Percentiles rank a stretch among this genome's conserved stretches.
These are phyloP conservation scores for Periplaneta americana DNA, from an alignment of 1,140 invertebrate species.

Conservation along the genomic window DNA sequence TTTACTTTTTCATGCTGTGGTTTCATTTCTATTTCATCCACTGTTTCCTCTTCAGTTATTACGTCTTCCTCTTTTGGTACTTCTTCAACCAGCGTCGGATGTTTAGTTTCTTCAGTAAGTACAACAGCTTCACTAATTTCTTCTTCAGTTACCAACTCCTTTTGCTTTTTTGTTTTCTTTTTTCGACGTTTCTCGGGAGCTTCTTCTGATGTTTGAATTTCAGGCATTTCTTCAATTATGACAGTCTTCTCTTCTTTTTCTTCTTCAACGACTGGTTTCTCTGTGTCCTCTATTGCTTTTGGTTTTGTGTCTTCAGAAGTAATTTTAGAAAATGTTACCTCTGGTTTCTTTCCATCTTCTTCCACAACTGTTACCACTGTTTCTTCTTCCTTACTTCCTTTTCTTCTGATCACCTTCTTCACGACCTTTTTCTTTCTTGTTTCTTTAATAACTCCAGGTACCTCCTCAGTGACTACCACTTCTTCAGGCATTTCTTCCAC, in stretches of 20 bases:
- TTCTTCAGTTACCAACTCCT: background rate
- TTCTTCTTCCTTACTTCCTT: constrained; percentile 29
- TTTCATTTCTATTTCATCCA: constrained; percentile 42
- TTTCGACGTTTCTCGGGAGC: background rate
- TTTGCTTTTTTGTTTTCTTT: background rate
- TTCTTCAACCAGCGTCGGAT: constrained; percentile 41
- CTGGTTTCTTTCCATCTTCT: background rate
- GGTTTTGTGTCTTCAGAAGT: background rate
- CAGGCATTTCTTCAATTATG: background rate
- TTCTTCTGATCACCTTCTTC: constrained; percentile 20
- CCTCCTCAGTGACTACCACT: constrained; percentile 28
- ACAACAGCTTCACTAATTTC: background rate
- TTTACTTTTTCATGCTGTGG: constrained; percentile 31
- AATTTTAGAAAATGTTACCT: constrained; percentile 14
- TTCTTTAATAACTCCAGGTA: constrained; percentile 26
- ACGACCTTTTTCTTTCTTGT: background rate
- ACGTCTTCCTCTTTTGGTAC: constrained; percentile 41
- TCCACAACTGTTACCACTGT: background rate
- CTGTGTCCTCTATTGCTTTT: constrained; percentile 5
- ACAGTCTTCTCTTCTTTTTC: background rate
- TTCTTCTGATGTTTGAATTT: background rate
- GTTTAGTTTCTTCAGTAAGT: constrained; percentile 32
- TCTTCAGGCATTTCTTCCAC: constrained; percentile 41
- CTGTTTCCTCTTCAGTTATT: constrained; percentile 41
- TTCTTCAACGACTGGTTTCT: background rate